Evolutionary conservation across 2,113 vertebrate species (phyloP).

Genomic region (Murina feae): DNA sequence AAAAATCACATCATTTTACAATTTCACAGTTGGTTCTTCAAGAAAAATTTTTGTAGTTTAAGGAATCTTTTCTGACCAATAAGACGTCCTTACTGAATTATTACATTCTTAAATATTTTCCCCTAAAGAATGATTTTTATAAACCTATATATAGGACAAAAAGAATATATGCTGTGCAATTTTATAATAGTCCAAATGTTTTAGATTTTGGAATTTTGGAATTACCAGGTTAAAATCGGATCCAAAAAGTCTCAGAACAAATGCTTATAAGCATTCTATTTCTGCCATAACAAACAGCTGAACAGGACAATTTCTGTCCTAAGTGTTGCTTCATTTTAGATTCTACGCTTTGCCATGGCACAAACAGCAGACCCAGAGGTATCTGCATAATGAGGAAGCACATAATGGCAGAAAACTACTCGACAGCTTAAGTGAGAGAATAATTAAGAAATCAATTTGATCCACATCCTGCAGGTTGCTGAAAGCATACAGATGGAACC

Average conservation of each 20-base stretch:
- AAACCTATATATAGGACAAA: neutral
- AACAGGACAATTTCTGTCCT: conserved; percentile 23
- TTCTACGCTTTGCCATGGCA: neutral
- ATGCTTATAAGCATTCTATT: conserved; percentile 1
- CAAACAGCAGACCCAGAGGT: neutral
- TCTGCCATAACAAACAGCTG: conserved; percentile 4
- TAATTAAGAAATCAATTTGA: conserved; percentile 65
- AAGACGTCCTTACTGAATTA: neutral
- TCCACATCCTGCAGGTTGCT: conserved; percentile 30
- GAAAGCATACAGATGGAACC: conserved; percentile 41
- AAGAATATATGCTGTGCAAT: neutral
- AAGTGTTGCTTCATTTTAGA: conserved; percentile 28
- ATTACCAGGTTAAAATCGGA: conserved; percentile 20
- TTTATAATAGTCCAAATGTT: neutral
- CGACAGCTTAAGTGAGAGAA: conserved; percentile 34
- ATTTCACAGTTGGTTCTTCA: neutral
- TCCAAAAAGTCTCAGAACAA: neutral
- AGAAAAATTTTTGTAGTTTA: neutral
- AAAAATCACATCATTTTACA: neutral
- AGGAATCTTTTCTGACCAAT: neutral
- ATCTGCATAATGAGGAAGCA: conserved; percentile 73
- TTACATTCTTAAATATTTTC: neutral
- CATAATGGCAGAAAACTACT: conserved; percentile 70
- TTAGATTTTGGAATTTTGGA: conserved; percentile 4
- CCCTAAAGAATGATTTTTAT: neutral